Evolutionary conservation across 2,888 invertebrate genomes (phyloP), one percentile per base, ranked within the genome.

Genomic region (Dexiosoma caninum): DNA sequence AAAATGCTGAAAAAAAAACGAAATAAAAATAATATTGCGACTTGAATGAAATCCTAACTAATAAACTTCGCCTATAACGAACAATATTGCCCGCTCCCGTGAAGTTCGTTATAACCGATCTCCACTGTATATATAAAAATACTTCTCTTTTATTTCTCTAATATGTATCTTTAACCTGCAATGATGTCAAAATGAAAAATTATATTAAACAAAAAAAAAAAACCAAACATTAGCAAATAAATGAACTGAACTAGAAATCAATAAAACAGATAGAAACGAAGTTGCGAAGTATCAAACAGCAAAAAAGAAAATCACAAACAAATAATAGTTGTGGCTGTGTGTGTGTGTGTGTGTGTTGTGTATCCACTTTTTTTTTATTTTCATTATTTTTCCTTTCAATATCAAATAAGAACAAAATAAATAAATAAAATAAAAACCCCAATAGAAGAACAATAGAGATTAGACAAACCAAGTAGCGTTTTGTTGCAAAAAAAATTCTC

Each of bases 361-460:
- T 5, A 5, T 8, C 4, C 7, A 16, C 27, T 21, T 55, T 21
- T 44, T 51, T 46, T 53, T 46, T 27, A 37, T 60, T 72, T 72
- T 66, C 44, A 67, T 67, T 71, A 60, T 53, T 74, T 74, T 78
- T 67, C 53, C 66, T 74, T 75, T 75, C 49, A 69, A 69, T 75
- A 79, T 78, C 57, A 64, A 77, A 77, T 55, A 76, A 76, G 46
- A 74, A 66, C 44, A 19, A 51, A 14, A 42, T 30, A 64, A 51
- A 62, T 40, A 35, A 37, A 57, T 32, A 40, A 3, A 23, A 59
- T 19, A 21, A 9, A 21, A 49, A 66, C 59, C 19, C 37, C 21
- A 70, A 21, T 27, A 30, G n/a, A 21, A 35, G 23, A 42, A 21
- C 30, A 42, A 60, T 30, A 60, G 37, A 64, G 53, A 75, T 70